Evolutionary conservation across 2,797 vertebrate genomes (phyloP).

Genomic region (Avahi laniger): DNA sequence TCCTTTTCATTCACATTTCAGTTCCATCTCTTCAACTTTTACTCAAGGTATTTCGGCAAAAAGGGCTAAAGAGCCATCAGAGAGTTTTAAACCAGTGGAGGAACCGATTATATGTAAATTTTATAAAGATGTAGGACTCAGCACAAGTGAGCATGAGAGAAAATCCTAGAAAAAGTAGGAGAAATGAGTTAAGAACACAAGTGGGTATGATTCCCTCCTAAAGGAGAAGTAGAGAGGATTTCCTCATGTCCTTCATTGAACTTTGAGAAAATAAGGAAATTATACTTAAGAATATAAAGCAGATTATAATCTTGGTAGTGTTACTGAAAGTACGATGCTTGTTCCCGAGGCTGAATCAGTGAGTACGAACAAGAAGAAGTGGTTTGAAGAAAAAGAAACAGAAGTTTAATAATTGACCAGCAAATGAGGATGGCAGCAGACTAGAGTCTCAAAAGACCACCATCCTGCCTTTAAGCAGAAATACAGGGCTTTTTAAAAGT

Average conservation of each 20-base stretch:
- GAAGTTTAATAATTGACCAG: not conserved
- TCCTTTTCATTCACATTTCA: not conserved
- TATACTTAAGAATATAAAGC: not conserved
- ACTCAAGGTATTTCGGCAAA: not conserved
- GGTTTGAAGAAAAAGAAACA: not conserved
- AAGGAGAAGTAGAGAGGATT: not conserved
- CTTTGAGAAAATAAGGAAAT: not conserved
- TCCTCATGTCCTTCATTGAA: not conserved
- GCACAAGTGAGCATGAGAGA: not conserved
- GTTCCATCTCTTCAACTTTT: not conserved
- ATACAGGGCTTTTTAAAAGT: not conserved
- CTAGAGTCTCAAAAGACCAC: not conserved
- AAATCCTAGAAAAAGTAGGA: not conserved
- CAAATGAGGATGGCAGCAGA: not conserved
- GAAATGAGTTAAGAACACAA: not conserved
- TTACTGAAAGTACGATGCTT: not conserved
- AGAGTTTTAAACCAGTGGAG: not conserved
- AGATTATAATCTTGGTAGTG: not conserved
- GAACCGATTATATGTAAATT: not conserved
- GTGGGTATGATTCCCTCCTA: not conserved
- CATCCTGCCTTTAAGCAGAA: not conserved
- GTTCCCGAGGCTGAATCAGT: not conserved
- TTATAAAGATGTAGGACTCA: not conserved
- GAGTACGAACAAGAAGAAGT: fast-evolving
- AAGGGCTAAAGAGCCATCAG: not conserved